Base-by-base conservation (phyloP, 53 echinoderm and acorn worm genomes). In the Luidia sarsii region DNA sequence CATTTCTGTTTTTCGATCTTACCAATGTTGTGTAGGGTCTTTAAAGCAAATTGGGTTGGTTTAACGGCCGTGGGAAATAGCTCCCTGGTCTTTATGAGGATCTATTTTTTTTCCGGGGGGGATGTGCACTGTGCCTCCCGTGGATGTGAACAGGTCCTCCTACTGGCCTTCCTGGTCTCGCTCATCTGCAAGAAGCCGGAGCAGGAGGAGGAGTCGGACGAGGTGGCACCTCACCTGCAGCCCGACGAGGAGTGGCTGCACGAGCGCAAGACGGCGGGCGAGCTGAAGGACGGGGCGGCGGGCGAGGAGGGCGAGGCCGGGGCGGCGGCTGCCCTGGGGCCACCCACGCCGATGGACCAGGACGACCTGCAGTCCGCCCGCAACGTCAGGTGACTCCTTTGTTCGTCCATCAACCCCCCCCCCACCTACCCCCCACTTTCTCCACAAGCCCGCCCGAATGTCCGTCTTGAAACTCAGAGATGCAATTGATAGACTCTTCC, bases 211-310 rank as follows among this genome's bases (percentile, higher is more conserved):
- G 86, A 86, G 28, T 75, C 75, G 23, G 52, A 63, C 34, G 74
- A 79, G 15, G 65, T 77, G 19, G 69, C 28, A 18, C 85, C 90
- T 3, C 88, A 85, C 33, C 88, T 95, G 16, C 80, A 71, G 19
- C 80, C 82, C 8, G 96, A 93, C 36, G 92, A 95, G 59, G 92
- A 95, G 36, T 93, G 79, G 88, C 68, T 95, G 6, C 96, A 95
- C 48, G 68, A 84, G 23, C 72, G 96, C 62, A 82, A 89, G 89
- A 92, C 93, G 16, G 21, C 46, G 7, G 83, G 89, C 30, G 93
- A 92, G 21, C 72, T 92, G 28, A 55, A 79, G 53, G 67, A 89
- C 36, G 80, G 89, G 4, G 54, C 29, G 1, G 70, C 82, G 59
- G 41, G 71, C 64, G 86, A 79, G 7, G 8, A 82, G 55, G 37